A percentile compares a stretch with the other conserved stretches of the same genome.
Evolutionary conservation across 1,140 invertebrate species (phyloP).

Genomic region (Calosoma granatense): DNA sequence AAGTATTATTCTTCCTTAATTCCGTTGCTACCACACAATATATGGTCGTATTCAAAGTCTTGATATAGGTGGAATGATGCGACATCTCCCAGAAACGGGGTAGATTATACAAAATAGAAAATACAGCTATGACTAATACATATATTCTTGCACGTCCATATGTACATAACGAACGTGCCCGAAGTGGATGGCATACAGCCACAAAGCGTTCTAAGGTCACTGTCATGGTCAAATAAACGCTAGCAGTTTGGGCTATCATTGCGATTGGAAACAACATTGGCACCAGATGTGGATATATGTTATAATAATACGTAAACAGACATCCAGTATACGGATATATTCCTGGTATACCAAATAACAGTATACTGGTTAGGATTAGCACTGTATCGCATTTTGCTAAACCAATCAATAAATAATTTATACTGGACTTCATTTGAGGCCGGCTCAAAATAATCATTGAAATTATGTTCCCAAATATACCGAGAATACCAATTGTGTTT

Average conservation of each 20-base stretch:
- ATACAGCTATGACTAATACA: slow-evolving; percentile 69
- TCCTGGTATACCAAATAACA: slow-evolving; percentile 77
- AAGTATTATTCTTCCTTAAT: slow-evolving; percentile 59
- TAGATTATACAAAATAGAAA: slow-evolving; percentile 80
- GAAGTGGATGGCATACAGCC: slow-evolving; percentile 88
- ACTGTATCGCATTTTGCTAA: slow-evolving; percentile 85
- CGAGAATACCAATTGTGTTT: slow-evolving; percentile 70
- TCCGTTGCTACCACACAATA: slow-evolving; percentile 59
- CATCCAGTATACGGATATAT: slow-evolving; percentile 70
- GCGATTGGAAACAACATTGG: slow-evolving; percentile 78
- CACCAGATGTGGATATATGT: slow-evolving; percentile 70
- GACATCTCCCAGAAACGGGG: slow-evolving; percentile 65
- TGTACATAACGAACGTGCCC: slow-evolving; percentile 80
- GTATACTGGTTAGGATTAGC: slow-evolving; percentile 74
- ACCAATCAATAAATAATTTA: slow-evolving; percentile 85
- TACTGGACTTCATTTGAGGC: slow-evolving; percentile 88
- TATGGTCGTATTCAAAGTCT: slow-evolving; percentile 48
- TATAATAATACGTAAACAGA: slow-evolving; percentile 67
- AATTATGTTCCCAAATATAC: slow-evolving; percentile 80
- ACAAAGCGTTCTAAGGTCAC: slow-evolving; percentile 94
- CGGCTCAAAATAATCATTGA: slow-evolving; percentile 83
- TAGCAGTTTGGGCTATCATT: slow-evolving; percentile 81
- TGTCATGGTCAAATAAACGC: slow-evolving; percentile 88
- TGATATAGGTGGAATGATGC: slow-evolving; percentile 35
- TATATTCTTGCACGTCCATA: slow-evolving; percentile 79